Base-by-base conservation (phyloP, 92 coral and sea anemone genomes). In the Porites lobata region DNA sequence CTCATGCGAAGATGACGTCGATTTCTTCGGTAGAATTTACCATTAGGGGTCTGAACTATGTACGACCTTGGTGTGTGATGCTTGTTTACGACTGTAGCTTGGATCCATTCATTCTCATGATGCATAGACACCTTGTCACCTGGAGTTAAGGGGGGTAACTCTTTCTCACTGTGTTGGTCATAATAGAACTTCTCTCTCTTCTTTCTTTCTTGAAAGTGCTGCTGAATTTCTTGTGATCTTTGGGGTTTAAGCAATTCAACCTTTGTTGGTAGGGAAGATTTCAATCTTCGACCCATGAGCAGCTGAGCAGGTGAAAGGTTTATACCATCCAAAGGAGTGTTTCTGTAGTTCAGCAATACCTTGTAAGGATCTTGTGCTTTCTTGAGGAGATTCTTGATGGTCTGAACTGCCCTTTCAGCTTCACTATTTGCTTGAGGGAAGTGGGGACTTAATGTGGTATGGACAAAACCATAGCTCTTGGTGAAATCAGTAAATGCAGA, bases 11-110 rank as follows among this genome's bases (percentile, higher is more conserved):
- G 67, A 63, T 63, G 67, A 11, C 14, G 19, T 63, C 67, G 14
- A 63, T 63, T 93, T 79, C 94, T 69, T 69, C 90, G 81, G 70
- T 93, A 93, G 80, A 66, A 87, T 81, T 78, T 71, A 8, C 94
- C 96, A 61, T 93, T 88, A 17, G 92, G 92, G 54, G 86, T 90
- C 72, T 90, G 87, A 22, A 93, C 92, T 53, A 87, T 79, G 81
- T 90, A 93, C 6, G 91, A 86, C 20, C 92, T 84, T 65, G 92
- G 94, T 22, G 77, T 75, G 17, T 65, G 50, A 62, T 87, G 81
- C 70, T 83, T 26, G 29, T 26, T 26, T 26, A 26, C 29, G 29
- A 26, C 29, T 26, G 29, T 26, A 26, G 29, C 29, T 26, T 26
- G 29, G 29, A 26, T 26, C 29, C 29, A 26, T 26, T 26, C 29